Base-by-base conservation (phyloP, 2,113 vertebrate species). In the Electrona antarctica region DNA sequence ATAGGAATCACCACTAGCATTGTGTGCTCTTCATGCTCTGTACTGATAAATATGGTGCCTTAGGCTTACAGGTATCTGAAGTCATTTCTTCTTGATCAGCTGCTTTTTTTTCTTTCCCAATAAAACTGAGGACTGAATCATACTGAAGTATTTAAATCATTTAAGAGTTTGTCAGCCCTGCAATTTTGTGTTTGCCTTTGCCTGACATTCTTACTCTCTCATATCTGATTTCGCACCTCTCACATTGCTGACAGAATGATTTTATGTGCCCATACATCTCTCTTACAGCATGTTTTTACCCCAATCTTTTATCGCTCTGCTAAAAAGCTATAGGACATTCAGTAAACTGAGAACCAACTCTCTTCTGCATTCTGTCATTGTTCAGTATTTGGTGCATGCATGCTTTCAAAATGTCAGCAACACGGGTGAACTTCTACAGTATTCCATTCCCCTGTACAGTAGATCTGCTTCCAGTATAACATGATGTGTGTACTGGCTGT, bases 21-120 rank as follows among this genome's bases (percentile, higher is more conserved):
- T 88, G 78, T 87, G 89, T 67, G 67, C 69, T 84, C 74, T 81
- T 89, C 86, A 78, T 89, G 85, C 75, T 89, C 77, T 84, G 72
- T 82, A 67, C 70, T 84, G 81, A 88, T 87, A 81, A 86, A 79
- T 75, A 76, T 76, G 79, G 11, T 80, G 76, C 87, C 81, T 56
- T 45, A 52, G 86, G 86, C 82, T 87, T 61, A 63, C 12, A 58
- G 45, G 68, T 79, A 74, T 79, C 62, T 83, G 77, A 88, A 77
- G 82, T 80, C 84, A 81, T 78, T 81, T 86, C 69, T 81, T 66
- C 54, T 70, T 70, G 29, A 64, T 10, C 47, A 71, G 63, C 60
- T 50, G 21, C 21, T 29, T 59, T 59, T 9, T 59, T 59, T 13
- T 12, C 52, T 13, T 13, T 12, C 12, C n/a, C 12, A 14, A 54